Evolutionary conservation across 2,888 invertebrate genomes (phyloP), one percentile per base, ranked within the genome.

Genomic region (Dryobotodes eremita): DNA sequence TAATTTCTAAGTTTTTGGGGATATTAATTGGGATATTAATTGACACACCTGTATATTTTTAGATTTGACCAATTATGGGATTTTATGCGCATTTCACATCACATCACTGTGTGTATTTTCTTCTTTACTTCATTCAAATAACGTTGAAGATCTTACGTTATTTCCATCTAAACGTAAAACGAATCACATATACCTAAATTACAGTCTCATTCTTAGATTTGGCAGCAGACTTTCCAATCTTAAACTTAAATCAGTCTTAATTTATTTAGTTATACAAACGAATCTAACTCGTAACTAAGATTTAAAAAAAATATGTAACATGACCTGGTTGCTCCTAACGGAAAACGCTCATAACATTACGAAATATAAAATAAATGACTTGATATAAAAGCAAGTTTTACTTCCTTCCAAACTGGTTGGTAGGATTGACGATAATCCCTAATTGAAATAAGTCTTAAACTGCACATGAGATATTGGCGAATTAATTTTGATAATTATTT

Each of bases 341-440:
- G 66, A 77, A 68, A 68, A 10, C 17, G 20, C 0, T 17, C 31
- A 76, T 65, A 70, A 57, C 15, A 15, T 78, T 64, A 61, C 46
- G 68, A 55, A 72, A 55, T 65, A 65, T 55, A 72, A 70, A 61
- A 48, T 71, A 64, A 78, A 71, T 62, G 42, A 79, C n/a, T 42
- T 64, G 74, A 84, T 74, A 84, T 61, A 20, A 71, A 74, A 68
- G 31, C 69, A 79, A 48, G 57, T 36, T 15, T 31, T 6, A 73
- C 23, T 71, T 82, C 82, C 84, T 71, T n/a, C 0, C 20, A n/a
- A 84, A 82, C 82, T 48, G 65, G 84, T 80, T 53, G 61, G 20
- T 7, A 26, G 42, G 11, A n/a, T 48, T 36, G 61, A 50, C 17
- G 55, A 59, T 72, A 61, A 23, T 61, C 31, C 26, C 20, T 48